Percentiles rank a stretch among this genome's conserved stretches.
Conservation (phyloP, 2,797 vertebrate genomes). For the Smutsia gigantea region DNA sequence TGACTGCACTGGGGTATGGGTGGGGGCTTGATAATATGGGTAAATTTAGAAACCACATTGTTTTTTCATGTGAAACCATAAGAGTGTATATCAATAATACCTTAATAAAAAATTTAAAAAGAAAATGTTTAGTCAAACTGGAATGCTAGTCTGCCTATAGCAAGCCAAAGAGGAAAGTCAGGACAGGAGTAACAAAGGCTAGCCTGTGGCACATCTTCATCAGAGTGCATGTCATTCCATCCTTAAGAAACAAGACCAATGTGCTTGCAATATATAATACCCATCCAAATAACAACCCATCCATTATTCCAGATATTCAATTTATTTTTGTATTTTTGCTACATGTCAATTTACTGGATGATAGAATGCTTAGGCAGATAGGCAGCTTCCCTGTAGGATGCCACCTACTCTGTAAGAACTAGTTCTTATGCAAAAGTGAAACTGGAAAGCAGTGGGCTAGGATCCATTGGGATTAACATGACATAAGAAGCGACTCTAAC, state of each 20-base stretch:
- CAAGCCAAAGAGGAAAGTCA: neutral
- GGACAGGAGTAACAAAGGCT: no score
- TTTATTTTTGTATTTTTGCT: neutral
- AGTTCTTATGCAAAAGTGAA: neutral
- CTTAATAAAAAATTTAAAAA: no score
- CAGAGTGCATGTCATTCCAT: fast-evolving
- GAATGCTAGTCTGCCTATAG: neutral
- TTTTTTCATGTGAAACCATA: no score
- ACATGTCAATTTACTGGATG: neutral
- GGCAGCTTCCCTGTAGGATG: neutral
- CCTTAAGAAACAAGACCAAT: neutral
- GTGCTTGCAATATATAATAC: no score
- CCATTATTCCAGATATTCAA: neutral
- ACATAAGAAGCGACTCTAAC: neutral
- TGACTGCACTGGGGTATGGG: no score
- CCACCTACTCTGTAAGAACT: neutral
- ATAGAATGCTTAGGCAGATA: neutral
- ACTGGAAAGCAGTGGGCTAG: neutral
- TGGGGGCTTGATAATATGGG: no score
- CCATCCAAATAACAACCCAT: neutral
- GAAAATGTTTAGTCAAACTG: neutral
- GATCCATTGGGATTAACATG: neutral
- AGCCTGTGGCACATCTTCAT: neutral
- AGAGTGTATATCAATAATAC: no score
- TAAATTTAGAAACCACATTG: no score